Conservation (phyloP, 2,888 invertebrate genomes). For the Acanthosepion esculentum region DNA sequence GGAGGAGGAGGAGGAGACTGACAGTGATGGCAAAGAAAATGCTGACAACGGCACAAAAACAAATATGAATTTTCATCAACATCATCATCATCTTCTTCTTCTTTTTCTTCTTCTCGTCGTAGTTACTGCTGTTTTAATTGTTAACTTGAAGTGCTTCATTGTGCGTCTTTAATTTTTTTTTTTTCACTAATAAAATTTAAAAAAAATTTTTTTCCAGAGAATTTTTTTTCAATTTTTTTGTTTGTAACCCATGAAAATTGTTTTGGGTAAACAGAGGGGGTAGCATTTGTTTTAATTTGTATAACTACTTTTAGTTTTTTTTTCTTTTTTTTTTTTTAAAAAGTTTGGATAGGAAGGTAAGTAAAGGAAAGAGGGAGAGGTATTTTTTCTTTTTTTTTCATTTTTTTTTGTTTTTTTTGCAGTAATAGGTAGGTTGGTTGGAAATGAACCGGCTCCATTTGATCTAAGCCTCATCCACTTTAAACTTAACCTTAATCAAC, state of each 20-base stretch:
- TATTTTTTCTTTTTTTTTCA: not conserved
- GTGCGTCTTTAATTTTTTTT: not conserved
- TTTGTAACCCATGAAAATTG: conserved; percentile 1
- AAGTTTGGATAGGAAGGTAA: not conserved
- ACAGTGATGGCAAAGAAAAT: conserved; percentile 33
- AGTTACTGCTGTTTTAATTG: not conserved
- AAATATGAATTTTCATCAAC: not conserved
- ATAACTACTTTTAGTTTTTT: not conserved
- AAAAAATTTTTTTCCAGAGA: not conserved
- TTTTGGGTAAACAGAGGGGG: too few relatives aligned
- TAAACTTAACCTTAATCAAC: not conserved
- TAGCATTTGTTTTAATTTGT: not conserved
- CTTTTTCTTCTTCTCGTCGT: not conserved
- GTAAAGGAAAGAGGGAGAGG: too few relatives aligned
- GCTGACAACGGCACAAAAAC: not conserved
- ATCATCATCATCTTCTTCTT: not conserved
- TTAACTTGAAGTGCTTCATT: not conserved
- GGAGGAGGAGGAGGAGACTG: not conserved
- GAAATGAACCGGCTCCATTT: not conserved
- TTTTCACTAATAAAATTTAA: not conserved
- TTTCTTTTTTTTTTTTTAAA: not conserved
- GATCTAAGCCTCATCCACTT: not conserved
- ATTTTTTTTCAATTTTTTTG: not conserved
- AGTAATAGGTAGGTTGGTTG: not conserved
- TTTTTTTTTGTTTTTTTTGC: not conserved